Percentiles rank a stretch among this genome's conserved stretches.
Evolutionary conservation across 2,797 vertebrate genomes (phyloP).

Genomic region (Otolemur crassicaudatus): DNA sequence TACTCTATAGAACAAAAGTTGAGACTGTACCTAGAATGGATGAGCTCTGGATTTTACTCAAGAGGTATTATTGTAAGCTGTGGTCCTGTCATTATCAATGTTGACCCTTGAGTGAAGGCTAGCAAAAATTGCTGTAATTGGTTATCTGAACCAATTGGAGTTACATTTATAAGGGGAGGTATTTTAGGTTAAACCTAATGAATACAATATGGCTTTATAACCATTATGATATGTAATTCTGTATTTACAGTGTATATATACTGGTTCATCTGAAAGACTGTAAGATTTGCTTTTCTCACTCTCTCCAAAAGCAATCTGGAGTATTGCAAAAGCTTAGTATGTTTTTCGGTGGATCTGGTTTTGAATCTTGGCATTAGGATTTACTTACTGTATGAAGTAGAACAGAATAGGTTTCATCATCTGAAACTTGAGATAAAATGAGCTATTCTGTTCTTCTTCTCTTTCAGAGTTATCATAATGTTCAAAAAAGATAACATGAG

Average conservation of each 20-base stretch:
- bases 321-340: neutral
- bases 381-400: neutral
- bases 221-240: neutral
- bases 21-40: neutral
- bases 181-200: neutral
- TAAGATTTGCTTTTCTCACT: neutral
- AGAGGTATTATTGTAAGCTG: neutral
- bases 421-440: conserved; percentile 28
- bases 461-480: neutral
- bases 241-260: neutral
- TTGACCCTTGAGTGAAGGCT: neutral
- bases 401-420: neutral
- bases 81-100: neutral
- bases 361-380: neutral
- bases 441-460: conserved; percentile 10
- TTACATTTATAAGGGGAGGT: neutral
- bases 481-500: neutral
- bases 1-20: conserved; percentile 37
- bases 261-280: neutral
- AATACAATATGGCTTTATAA: neutral
- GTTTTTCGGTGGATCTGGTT: neutral
- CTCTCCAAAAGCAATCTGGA: neutral
- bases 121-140: neutral
- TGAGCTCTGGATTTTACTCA: neutral
- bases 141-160: neutral